Evolutionary conservation across 2,888 invertebrate genomes (phyloP).

Genomic region (Polydrusus cervinus): DNA sequence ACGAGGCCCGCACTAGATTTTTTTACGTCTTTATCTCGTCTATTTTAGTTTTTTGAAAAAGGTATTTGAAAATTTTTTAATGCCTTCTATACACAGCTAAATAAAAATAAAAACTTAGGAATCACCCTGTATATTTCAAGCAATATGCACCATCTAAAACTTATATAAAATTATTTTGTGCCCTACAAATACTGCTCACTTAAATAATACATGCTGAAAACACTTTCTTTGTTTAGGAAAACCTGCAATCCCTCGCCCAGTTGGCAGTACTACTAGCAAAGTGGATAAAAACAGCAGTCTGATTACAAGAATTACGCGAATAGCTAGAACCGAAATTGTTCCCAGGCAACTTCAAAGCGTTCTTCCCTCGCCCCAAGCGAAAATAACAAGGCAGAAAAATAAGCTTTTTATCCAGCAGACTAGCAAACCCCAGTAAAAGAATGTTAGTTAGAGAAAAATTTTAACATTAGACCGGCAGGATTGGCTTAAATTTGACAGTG

Average conservation of each 20-base stretch:
- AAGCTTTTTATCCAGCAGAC: constrained; percentile 87
- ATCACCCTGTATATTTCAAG: too few species aligned
- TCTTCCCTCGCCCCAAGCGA: constrained; percentile 79
- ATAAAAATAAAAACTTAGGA: too few species aligned
- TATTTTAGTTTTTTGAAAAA: too few species aligned
- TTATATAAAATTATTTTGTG: too few species aligned
- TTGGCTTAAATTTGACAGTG: too few species aligned
- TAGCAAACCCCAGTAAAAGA: constrained; percentile 63
- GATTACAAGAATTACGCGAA: constrained; percentile 74
- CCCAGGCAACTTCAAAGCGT: constrained; percentile 79
- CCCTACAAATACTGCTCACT: too few species aligned
- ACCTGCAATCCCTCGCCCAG: constrained; percentile 58
- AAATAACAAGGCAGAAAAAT: constrained; percentile 88
- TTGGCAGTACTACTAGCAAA: constrained; percentile 64
- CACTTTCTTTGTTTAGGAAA: constrained; percentile 26
- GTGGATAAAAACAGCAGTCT: constrained; percentile 72
- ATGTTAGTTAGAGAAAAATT: not conserved
- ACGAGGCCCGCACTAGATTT: too few species aligned
- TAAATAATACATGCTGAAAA: not conserved
- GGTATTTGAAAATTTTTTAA: too few species aligned
- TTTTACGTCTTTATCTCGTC: too few species aligned
- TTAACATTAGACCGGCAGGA: not conserved
- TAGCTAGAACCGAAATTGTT: constrained; percentile 67
- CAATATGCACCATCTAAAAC: too few species aligned
- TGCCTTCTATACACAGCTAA: too few species aligned